phyloP scores from a whole-genome alignment of 2,797 vertebrate genomes.

The Kryptopterus vitreolus region DNA sequence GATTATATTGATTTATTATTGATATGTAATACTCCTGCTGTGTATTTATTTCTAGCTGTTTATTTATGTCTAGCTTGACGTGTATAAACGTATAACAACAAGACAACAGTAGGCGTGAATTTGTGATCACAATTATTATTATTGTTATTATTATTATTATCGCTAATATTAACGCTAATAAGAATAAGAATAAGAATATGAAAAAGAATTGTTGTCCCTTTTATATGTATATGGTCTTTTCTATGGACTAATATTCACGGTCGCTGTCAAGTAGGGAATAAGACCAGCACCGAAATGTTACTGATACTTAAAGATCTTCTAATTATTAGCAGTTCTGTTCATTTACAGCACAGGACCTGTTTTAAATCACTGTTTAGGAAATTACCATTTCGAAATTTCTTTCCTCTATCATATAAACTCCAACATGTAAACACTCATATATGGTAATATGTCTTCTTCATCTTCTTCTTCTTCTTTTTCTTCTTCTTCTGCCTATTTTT shows the following conservation, averaged over 20 bases:
- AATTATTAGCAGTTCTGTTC: neutral
- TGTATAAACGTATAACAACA: neutral
- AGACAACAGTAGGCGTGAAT: too few relatives aligned
- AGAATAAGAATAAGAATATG: neutral
- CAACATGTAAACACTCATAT: neutral
- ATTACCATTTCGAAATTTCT: too few relatives aligned
- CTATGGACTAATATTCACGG: neutral
- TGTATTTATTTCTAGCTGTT: neutral
- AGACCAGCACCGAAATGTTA: too few relatives aligned
- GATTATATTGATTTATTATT: slow-evolving; percentile 3
- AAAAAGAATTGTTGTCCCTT: neutral
- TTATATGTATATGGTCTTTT: neutral
- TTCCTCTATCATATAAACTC: neutral
- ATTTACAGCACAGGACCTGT: neutral
- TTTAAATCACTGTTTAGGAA: neutral
- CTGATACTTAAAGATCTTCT: neutral
- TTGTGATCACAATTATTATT: neutral
- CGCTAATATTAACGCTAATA: neutral
- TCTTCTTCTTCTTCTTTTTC: too few relatives aligned
- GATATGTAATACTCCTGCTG: neutral
- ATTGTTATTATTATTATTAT: neutral
- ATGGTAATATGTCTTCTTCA: neutral
- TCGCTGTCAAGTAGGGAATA: neutral
- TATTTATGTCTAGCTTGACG: neutral
- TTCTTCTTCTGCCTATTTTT: too few relatives aligned